Percentiles rank a stretch among this genome's conserved stretches.
Conservation (phyloP, 2,797 vertebrate species). For the Serranus cabrilla region DNA sequence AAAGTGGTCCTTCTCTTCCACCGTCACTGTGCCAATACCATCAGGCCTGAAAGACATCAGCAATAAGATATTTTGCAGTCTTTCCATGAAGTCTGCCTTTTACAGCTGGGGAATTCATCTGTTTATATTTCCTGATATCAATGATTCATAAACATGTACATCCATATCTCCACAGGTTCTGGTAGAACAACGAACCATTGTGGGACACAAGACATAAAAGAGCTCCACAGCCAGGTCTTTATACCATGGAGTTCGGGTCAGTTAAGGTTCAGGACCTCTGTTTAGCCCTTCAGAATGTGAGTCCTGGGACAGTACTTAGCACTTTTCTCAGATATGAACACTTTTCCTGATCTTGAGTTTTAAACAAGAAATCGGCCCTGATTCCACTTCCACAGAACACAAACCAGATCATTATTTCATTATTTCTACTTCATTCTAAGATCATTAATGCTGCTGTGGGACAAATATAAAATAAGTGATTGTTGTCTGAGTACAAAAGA, state of each 20-base stretch:
- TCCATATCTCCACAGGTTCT: neutral
- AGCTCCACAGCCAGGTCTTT: neutral
- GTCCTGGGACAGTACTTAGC: neutral
- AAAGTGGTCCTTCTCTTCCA: constrained; percentile 96
- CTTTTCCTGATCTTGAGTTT: neutral
- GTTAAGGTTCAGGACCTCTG: neutral
- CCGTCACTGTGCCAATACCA: constrained; percentile 95
- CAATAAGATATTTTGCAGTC: neutral
- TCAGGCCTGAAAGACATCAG: constrained; percentile 89
- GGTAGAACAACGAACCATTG: neutral
- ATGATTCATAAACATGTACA: neutral
- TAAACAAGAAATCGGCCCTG: neutral
- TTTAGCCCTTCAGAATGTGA: neutral
- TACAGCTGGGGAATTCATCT: neutral
- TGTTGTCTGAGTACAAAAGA: neutral
- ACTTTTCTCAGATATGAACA: neutral
- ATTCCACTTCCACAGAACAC: neutral
- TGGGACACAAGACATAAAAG: neutral
- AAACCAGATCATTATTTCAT: neutral
- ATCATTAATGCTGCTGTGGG: too few relatives aligned
- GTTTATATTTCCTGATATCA: neutral
- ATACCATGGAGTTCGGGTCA: too few relatives aligned
- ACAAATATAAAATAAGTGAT: neutral
- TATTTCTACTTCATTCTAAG: too few relatives aligned
- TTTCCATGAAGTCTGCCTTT: neutral